Evolutionary conservation across 2,797 vertebrate genomes (phyloP), one percentile per base, ranked within the genome.

Genomic region (Takifugu ocellatus): DNA sequence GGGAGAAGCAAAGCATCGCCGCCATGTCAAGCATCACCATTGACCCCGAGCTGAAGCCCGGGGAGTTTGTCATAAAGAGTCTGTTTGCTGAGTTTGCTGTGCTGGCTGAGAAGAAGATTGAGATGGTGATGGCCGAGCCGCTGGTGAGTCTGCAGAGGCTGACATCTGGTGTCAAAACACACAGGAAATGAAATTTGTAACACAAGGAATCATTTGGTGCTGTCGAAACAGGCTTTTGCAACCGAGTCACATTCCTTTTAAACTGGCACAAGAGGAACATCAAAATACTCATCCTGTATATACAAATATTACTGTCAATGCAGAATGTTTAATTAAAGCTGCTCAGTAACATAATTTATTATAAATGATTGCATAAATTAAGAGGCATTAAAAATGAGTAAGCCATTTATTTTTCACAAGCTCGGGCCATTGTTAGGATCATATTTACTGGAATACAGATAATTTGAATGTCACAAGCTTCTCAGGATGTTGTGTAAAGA

Each of bases 51-150:
- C 94, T 97, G 83, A 98, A 98, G 87, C 97, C 97, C 44, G 97
- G 97, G 74, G 97, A 99, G 90, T 99, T 96, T 82, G 97, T 99
- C 94, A 98, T 99, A 93, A 99, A 99, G 90, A 99, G 95, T 85
- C 93, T 99, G 61, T 98, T 99, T 29, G 96, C 97, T n/a, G 97
- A 99, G 88, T 99, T 99, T 75, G 95, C 97, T 76, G 91, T 99
- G 88, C 95, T 98, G 79, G 96, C 97, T 54, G 97, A 99, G 93
- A 98, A 98, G 92, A 99, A 99, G 93, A 98, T 99, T 63, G 96
- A 99, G 89, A 94, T 97, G 91, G 97, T 99, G 88, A 98, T 99
- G 96, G 97, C 96, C 54, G 97, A 99, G 88, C 96, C 97, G 59
- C 93, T 99, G 96, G 97, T 99, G 81, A 96, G 96, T 93, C 24